phyloP scores from a whole-genome alignment of 2,113 vertebrate species.

The Delphinapterus leucas region DNA sequence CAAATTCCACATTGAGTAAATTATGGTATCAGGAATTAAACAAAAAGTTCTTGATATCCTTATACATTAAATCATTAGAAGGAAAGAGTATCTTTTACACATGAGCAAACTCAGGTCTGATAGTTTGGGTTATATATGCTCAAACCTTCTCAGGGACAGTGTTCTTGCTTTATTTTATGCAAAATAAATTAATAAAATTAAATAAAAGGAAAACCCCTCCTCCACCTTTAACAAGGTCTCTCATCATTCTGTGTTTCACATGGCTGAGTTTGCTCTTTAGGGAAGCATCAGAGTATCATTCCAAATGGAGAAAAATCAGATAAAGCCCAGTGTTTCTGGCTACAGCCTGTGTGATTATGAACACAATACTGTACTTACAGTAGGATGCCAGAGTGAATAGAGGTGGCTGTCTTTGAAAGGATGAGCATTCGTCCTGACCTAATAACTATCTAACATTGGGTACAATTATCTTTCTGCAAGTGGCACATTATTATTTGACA shows the following conservation, averaged over 20 bases:
- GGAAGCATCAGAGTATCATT: slow-evolving; percentile 65
- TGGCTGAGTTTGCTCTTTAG: slow-evolving; percentile 54
- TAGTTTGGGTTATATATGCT: slow-evolving; percentile 8
- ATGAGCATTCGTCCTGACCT: slow-evolving; percentile 62
- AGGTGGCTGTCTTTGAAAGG: slow-evolving; percentile 65
- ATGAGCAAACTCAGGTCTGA: slow-evolving; percentile 22
- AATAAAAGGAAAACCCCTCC: slow-evolving; percentile 6
- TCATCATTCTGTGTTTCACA: slow-evolving; percentile 66
- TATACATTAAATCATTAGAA: not conserved
- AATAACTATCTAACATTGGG: slow-evolving; percentile 73
- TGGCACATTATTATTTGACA: slow-evolving; percentile 76
- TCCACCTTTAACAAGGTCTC: slow-evolving; percentile 54
- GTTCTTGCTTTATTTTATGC: slow-evolving; percentile 13
- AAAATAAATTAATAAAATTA: not conserved
- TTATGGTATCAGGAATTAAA: not conserved
- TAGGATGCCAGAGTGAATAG: slow-evolving; percentile 31
- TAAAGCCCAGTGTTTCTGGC: slow-evolving; percentile 54
- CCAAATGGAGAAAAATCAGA: slow-evolving; percentile 34
- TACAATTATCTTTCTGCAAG: slow-evolving; percentile 77
- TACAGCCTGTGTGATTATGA: slow-evolving; percentile 60
- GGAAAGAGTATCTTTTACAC: slow-evolving; percentile 34
- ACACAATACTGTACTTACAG: slow-evolving; percentile 64
- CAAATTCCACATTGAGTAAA: not conserved
- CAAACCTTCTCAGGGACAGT: slow-evolving; percentile 52
- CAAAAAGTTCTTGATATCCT: slow-evolving; percentile 23